Evolutionary conservation across 2,113 vertebrate species (phyloP).

Genomic region (Lamprologus lemairii): DNA sequence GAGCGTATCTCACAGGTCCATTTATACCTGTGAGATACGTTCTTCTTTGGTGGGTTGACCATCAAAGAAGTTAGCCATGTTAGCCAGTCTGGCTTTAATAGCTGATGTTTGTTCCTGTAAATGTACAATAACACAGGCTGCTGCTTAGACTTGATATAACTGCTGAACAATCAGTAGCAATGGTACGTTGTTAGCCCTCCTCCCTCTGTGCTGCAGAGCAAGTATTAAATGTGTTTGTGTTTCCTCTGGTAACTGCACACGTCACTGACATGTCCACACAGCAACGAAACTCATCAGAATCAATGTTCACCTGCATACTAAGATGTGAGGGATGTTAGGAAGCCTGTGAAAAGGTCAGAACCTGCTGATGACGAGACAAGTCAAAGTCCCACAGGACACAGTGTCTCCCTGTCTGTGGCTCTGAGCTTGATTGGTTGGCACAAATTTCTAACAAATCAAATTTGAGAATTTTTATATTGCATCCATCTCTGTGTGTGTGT

Average conservation of each 20-base stretch:
- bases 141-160: neutral
- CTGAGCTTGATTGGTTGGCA: neutral
- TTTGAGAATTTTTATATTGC: neutral
- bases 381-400: neutral
- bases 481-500: neutral
- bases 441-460: neutral
- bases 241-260: neutral
- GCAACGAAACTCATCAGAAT: neutral
- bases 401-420: neutral
- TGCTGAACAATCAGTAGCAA: neutral
- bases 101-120: neutral
- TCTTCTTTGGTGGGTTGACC: neutral
- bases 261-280: neutral
- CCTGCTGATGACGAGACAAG: too few species aligned
- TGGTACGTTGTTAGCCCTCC: neutral
- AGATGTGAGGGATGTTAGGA: neutral
- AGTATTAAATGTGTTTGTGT: neutral
- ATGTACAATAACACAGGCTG: neutral
- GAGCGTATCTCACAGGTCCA: neutral
- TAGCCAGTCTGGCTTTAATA: neutral
- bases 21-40: neutral
- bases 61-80: neutral
- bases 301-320: rapidly evolving
- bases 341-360: neutral
- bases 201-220: neutral